Evolutionary conservation across 2,888 invertebrate species (phyloP).

Genomic region (Arge pagana): DNA sequence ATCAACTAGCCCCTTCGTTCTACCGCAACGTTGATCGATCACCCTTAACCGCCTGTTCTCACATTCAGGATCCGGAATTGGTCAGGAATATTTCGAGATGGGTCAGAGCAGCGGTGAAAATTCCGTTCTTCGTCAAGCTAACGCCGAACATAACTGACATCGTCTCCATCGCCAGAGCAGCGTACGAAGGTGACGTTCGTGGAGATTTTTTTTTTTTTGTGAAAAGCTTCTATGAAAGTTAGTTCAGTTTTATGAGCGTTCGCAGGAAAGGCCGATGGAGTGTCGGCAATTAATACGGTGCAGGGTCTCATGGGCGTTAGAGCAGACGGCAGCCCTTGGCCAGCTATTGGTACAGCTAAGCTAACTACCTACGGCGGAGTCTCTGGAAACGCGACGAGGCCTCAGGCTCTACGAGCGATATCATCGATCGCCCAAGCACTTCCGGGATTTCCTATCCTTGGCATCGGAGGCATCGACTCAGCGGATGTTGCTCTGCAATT

Average conservation of each 20-base stretch:
- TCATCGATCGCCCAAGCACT: slow-evolving; percentile 83
- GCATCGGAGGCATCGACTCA: slow-evolving; percentile 96
- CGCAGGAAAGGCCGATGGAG: slow-evolving; percentile 88
- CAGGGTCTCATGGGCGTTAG: slow-evolving; percentile 90
- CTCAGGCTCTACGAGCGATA: slow-evolving; percentile 90
- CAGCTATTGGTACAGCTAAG: slow-evolving; percentile 80
- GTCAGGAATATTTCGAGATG: slow-evolving; percentile 89
- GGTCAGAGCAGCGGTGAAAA: slow-evolving; percentile 83
- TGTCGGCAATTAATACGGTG: slow-evolving; percentile 97
- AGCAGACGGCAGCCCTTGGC: slow-evolving; percentile 88
- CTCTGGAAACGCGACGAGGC: slow-evolving; percentile 90
- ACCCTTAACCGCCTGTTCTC: slow-evolving; percentile 14
- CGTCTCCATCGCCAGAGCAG: slow-evolving; percentile 85
- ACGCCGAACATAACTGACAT: slow-evolving; percentile 98
- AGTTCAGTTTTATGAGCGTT: not conserved
- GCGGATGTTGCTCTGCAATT: slow-evolving; percentile 96
- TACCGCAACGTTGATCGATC: not conserved
- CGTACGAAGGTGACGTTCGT: slow-evolving; percentile 71
- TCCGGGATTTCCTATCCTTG: slow-evolving; percentile 90
- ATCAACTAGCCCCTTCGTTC: not conserved
- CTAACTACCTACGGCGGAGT: slow-evolving; percentile 94
- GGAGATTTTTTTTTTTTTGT: not conserved
- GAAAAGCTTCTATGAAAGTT: not conserved
- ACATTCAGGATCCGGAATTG: slow-evolving; percentile 76
- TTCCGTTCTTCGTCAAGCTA: slow-evolving; percentile 96